phyloP scores from a whole-genome alignment of 2,797 vertebrate genomes.

The Antennarius maculatus region DNA sequence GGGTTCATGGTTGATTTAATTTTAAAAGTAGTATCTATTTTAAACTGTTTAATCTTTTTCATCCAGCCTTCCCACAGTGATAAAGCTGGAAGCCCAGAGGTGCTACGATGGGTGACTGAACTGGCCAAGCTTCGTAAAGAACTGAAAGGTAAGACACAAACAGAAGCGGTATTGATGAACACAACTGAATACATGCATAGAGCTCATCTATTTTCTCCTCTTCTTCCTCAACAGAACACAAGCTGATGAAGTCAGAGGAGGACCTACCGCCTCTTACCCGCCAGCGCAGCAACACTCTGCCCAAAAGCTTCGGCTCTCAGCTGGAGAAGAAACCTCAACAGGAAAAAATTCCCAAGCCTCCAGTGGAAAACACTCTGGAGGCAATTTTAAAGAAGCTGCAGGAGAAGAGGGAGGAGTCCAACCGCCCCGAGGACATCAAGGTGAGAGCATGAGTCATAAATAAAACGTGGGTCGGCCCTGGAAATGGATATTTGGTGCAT shows the following conservation, averaged over 20 bases:
- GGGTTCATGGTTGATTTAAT: not conserved
- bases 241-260: constrained; percentile 93
- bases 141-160: constrained; percentile 88
- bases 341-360: constrained; percentile 88
- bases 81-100: constrained; percentile 94
- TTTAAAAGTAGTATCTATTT: constrained; percentile 2
- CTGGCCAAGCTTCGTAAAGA: constrained; percentile 93
- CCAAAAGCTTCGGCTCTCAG: constrained; percentile 97
- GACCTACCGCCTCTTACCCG: constrained; percentile 89
- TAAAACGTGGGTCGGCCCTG: not conserved
- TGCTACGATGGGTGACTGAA: constrained; percentile 95
- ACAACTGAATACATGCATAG: not conserved
- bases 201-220: not conserved
- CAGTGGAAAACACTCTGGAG: constrained; percentile 90
- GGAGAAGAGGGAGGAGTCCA: constrained; percentile 90
- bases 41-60: not conserved
- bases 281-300: constrained; percentile 96
- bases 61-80: constrained; percentile 94
- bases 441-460: constrained; percentile 60
- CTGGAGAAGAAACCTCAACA: constrained; percentile 90
- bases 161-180: rapidly evolving
- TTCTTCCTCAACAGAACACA: constrained; percentile 81
- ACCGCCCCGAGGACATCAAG: constrained; percentile 95
- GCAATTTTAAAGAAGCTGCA: constrained; percentile 90
- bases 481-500: not conserved